Base-by-base conservation (phyloP, 2,797 vertebrate species). In the Aselliscus stoliczkanus region DNA sequence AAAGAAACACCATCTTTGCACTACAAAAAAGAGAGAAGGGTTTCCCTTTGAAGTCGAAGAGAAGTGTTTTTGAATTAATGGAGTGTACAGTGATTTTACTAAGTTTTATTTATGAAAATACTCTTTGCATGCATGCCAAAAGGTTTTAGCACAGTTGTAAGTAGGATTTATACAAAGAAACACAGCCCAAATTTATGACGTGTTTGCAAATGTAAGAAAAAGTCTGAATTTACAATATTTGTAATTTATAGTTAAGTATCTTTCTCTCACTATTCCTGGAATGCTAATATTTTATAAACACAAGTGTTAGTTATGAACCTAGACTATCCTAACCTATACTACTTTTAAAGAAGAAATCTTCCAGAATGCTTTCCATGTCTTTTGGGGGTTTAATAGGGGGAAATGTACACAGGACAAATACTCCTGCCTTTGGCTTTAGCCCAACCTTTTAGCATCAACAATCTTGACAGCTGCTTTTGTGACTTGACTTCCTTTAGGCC, bases 11-110 rank as follows among this genome's bases (percentile, higher is more conserved):
- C 94, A n/a, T 97, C 98, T 97, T 97, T 97, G 95, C 97, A 44
- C 96, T 97, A 90, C 97, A 90, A 88, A 90, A 77, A 82, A 75
- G 56, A 87, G 31, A n/a, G 60, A 93, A 88, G 72, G 84, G 82
- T 83, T 92, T 93, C 87, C 95, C 98, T 99, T 98, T 98, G 98
- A 98, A 98, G 98, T 98, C 14, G 94, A 84, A 91, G 96, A 96
- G 47, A 97, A 98, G 98, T 98, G 98, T 98, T 98, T 98, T 97
- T 97, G 98, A 98, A 98, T 98, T 98, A 98, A 98, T 98, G 98
- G 98, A 97, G 98, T 98, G 98, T 91, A 77, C 18, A 50, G 97
- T 97, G 98, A 98, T 98, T 98, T 98, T 96, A 62, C 97, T 97
- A 97, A 98, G 97, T 98, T 98, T 98, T 98, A 98, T 98, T 98